Evolutionary conservation across 2,888 invertebrate genomes (phyloP).

Genomic region (Brenthis hecate): DNA sequence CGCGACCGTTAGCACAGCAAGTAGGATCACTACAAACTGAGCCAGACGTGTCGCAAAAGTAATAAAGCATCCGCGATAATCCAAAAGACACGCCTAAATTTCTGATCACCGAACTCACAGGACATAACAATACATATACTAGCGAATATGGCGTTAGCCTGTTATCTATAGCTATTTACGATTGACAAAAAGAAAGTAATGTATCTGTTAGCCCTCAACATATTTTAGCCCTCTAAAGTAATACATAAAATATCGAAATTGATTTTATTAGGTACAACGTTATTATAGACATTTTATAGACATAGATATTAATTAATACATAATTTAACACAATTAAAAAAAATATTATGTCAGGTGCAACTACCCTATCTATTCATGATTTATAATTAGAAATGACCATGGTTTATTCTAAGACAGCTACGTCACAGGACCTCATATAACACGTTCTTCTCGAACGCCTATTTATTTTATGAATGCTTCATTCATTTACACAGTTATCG

Average conservation of each 20-base stretch:
- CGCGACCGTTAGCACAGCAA: no score
- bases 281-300: background rate
- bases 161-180: background rate
- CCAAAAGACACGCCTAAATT: no score
- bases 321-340: background rate
- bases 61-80: no score
- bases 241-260: no score
- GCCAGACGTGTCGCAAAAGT: no score
- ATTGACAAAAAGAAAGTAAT: background rate
- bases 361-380: constrained; percentile 14
- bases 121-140: background rate
- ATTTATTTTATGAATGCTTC: constrained; percentile 29
- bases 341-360: constrained; percentile 12
- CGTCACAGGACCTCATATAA: constrained; percentile 64
- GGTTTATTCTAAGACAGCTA: constrained; percentile 73
- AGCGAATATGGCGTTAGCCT: background rate
- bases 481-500: constrained; percentile 4
- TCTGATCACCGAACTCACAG: no score
- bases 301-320: background rate
- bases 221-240: no score
- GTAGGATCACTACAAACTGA: no score
- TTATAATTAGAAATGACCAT: constrained; percentile 73
- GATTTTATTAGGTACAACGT: no score
- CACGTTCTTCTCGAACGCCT: constrained; percentile 31
- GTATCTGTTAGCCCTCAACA: background rate